phyloP scores from a whole-genome alignment of 2,113 vertebrate genomes.

The Cyanoliseus patagonus region DNA sequence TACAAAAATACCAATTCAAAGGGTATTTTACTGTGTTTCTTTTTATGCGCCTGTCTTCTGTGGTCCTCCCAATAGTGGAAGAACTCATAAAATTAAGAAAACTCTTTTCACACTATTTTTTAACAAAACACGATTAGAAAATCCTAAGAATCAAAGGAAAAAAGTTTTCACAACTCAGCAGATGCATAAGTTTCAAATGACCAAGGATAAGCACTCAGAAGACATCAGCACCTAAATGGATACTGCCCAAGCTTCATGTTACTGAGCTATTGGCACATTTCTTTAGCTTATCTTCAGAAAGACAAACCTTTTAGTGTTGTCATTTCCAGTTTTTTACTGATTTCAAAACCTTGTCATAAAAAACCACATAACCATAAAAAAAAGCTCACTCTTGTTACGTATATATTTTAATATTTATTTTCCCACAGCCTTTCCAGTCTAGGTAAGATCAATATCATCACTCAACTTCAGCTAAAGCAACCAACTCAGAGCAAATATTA shows the following conservation, averaged over 20 bases:
- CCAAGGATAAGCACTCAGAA: not conserved
- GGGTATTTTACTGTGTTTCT: not conserved
- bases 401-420: not conserved
- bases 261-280: not conserved
- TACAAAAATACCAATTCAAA: not conserved
- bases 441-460: not conserved
- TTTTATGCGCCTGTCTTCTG: not conserved
- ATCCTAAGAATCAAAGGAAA: not conserved
- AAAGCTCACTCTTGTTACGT: not conserved
- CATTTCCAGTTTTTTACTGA: not conserved
- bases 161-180: not conserved
- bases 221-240: not conserved
- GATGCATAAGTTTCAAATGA: not conserved
- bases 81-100: not conserved
- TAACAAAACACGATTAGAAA: not conserved
- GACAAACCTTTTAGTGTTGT: not conserved
- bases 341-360: not conserved
- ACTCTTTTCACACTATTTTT: not conserved
- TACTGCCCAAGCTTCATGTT: not conserved
- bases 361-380: not conserved
- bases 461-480: not conserved
- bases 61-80: not conserved
- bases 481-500: not conserved
- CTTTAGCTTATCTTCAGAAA: not conserved
- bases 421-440: not conserved